Percentiles rank a stretch among this genome's conserved stretches.
Conservation (phyloP, 2,797 vertebrate species). For the Tokudaia muenninki region DNA sequence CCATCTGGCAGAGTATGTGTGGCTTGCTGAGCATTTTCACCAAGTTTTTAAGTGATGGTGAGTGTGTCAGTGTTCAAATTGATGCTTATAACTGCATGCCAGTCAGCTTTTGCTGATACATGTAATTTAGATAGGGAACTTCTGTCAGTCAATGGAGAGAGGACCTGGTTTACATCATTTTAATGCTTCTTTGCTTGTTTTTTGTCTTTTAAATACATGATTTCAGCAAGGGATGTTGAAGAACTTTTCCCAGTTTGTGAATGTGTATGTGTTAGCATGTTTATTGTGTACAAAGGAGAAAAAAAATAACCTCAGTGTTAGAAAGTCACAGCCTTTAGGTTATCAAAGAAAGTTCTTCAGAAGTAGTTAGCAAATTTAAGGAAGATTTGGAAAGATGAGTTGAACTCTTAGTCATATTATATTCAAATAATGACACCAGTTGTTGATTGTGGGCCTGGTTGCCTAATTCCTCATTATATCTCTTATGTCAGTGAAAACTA, state of each 20-base stretch:
- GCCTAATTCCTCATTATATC: neutral
- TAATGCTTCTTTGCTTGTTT: neutral
- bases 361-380: conserved; percentile 34
- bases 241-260: neutral
- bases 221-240: conserved; percentile 19
- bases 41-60: conserved; percentile 93
- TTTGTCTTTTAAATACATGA: conserved; percentile 3
- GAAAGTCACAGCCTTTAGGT: conserved; percentile 50
- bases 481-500: neutral
- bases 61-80: conserved; percentile 75
- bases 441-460: neutral
- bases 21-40: conserved; percentile 91
- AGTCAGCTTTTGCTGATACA: neutral
- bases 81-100: neutral
- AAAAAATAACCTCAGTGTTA: neutral
- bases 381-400: neutral
- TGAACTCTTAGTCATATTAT: neutral
- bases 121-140: conserved; percentile 1
- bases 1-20: conserved; percentile 90
- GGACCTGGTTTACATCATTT: neutral
- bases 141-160: neutral
- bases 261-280: neutral
- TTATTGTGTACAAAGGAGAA: conserved; percentile 33
- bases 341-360: conserved; percentile 51
- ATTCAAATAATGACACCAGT: neutral